Percentiles rank a stretch among this genome's conserved stretches.
Conservation (phyloP, 1,140 invertebrate genomes). For the Teleogryllus occipitalis region DNA sequence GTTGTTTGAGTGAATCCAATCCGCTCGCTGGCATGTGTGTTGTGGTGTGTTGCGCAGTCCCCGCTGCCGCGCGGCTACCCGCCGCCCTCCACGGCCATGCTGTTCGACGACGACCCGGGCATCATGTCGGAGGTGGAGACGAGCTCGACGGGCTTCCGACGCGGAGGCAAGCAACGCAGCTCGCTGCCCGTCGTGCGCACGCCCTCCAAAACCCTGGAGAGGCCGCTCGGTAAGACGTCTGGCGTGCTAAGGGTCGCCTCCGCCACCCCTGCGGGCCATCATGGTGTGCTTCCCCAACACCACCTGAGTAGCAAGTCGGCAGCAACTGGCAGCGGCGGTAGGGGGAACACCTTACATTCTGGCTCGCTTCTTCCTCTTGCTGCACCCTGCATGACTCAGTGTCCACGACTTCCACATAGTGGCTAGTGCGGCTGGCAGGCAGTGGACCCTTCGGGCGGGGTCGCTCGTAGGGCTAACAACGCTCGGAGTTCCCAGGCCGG, state of each 20-base stretch:
- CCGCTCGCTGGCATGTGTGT: background rate
- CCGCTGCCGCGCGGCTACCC: constrained; percentile 62
- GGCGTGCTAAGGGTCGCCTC: constrained; percentile 15
- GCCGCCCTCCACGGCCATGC: constrained; percentile 58
- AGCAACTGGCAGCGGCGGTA: constrained; percentile 19
- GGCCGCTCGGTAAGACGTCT: constrained; percentile 64
- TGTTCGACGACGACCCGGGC: constrained; percentile 89
- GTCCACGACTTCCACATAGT: background rate
- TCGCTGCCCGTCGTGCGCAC: constrained; percentile 89
- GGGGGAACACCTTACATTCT: constrained; percentile 16
- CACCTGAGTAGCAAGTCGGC: constrained; percentile 17
- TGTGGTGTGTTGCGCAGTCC: constrained; percentile 39
- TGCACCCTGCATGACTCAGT: background rate
- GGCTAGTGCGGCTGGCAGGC: background rate
- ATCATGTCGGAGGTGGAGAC: constrained; percentile 97
- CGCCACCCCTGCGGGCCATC: constrained; percentile 12
- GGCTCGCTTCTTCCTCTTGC: background rate
- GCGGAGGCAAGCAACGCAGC: constrained; percentile 82
- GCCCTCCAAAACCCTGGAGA: constrained; percentile 86
- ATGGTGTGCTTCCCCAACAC: constrained; percentile 15
- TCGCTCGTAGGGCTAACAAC: too few species aligned
- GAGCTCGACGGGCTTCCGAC: constrained; percentile 79
- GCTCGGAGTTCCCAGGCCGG: too few species aligned
- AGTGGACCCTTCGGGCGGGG: background rate
- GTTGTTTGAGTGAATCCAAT: too few species aligned